phyloP scores from a whole-genome alignment of 2,797 vertebrate species.

The Galago senegalensis region DNA sequence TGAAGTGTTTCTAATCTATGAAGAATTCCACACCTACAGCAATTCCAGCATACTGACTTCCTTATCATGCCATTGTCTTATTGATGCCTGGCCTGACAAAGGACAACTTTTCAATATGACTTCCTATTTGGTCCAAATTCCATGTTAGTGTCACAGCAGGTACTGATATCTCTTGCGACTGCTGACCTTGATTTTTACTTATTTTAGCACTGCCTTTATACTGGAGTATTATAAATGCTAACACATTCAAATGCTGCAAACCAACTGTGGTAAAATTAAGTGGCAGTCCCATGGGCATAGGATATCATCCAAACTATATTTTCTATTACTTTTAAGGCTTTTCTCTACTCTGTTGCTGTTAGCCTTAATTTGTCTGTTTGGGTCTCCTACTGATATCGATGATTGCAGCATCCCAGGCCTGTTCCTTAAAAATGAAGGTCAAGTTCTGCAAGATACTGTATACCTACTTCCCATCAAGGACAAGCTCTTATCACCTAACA shows the following conservation, averaged over 20 bases:
- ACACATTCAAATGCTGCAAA: background rate
- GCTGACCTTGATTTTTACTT: conserved; percentile 14
- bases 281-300: background rate
- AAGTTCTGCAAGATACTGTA: background rate
- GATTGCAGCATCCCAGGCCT: background rate
- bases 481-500: background rate
- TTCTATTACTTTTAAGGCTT: background rate
- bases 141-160: background rate
- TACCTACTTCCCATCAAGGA: background rate
- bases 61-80: background rate
- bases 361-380: background rate
- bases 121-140: background rate
- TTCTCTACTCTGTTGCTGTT: background rate
- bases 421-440: background rate
- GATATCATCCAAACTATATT: background rate
- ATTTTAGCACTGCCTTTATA: background rate
- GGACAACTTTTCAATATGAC: background rate
- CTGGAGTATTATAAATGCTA: background rate
- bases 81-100: background rate
- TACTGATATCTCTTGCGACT: background rate
- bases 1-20: background rate
- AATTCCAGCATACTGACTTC: background rate
- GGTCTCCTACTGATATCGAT: background rate
- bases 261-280: background rate
- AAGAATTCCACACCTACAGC: background rate